Conservation (phyloP, 1,140 invertebrate species). For the Bombus affinis region DNA sequence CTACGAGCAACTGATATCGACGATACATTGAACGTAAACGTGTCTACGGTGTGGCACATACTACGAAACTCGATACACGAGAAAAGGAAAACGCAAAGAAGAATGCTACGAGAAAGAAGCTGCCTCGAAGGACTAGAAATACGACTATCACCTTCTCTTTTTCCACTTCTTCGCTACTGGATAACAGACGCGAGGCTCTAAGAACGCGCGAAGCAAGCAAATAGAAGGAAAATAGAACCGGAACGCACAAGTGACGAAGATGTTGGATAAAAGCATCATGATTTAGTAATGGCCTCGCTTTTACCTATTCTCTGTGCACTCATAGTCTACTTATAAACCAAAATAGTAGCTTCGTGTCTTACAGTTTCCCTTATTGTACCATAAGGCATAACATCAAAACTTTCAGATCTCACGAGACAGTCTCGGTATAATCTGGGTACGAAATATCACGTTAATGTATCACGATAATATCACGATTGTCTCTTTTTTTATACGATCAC, state of each 20-base stretch:
- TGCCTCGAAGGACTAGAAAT: slow-evolving; percentile 43
- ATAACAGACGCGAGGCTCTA: not conserved
- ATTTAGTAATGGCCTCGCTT: slow-evolving; percentile 78
- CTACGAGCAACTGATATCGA: slow-evolving; percentile 49
- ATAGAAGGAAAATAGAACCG: slow-evolving; percentile 23
- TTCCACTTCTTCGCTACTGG: not conserved
- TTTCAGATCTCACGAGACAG: too few relatives aligned
- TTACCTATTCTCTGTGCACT: slow-evolving; percentile 62
- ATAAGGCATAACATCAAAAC: not conserved
- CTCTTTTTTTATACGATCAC: too few relatives aligned
- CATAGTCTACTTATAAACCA: slow-evolving; percentile 20
- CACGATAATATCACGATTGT: too few relatives aligned
- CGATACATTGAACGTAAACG: slow-evolving; percentile 53
- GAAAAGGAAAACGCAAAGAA: not conserved
- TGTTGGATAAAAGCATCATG: slow-evolving; percentile 80
- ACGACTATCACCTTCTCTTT: not conserved
- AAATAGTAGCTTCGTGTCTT: slow-evolving; percentile 21
- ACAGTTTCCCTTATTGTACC: not conserved
- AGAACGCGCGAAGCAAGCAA: slow-evolving; percentile 1
- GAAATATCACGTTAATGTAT: too few relatives aligned
- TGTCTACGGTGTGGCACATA: slow-evolving; percentile 12
- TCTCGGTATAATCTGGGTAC: too few relatives aligned
- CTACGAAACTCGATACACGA: slow-evolving; percentile 8
- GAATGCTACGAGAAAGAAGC: slow-evolving; percentile 16
- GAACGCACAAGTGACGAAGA: slow-evolving; percentile 67